Conservation (phyloP, 2,888 invertebrate genomes). For the Archaeoteleia sp. region DNA sequence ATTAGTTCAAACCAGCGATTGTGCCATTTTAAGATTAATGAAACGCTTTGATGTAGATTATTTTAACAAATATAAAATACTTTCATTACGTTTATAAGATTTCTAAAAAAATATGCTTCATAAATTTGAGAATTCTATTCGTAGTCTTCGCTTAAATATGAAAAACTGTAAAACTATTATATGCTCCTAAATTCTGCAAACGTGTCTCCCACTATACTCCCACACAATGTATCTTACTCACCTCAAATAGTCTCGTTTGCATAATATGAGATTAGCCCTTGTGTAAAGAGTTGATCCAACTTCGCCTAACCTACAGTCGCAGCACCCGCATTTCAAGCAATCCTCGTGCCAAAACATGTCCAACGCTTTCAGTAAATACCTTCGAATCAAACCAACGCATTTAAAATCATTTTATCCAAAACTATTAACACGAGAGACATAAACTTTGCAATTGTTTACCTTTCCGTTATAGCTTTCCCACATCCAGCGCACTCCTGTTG, state of each 20-base stretch:
- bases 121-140: no score
- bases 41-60: no score
- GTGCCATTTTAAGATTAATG: no score
- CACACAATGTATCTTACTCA: no score
- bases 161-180: no score
- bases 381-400: conserved; percentile 52
- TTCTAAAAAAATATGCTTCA: no score
- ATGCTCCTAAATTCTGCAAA: no score
- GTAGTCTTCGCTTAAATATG: no score
- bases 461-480: conserved; percentile 89
- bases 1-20: no score
- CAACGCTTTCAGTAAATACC: conserved; percentile 86
- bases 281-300: conserved; percentile 93
- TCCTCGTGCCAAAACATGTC: conserved; percentile 96
- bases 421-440: background rate
- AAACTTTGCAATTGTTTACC: conserved; percentile 74
- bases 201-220: no score
- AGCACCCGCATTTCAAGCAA: conserved; percentile 93
- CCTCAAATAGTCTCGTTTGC: conserved; percentile 95
- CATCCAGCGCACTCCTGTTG: conserved; percentile 94
- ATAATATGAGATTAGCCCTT: conserved; percentile 92
- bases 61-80: no score
- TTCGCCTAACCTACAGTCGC: conserved; percentile 94
- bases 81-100: no score
- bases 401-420: background rate